Conservation (phyloP, 2,888 invertebrate genomes). For the Caradrina kadenii region DNA sequence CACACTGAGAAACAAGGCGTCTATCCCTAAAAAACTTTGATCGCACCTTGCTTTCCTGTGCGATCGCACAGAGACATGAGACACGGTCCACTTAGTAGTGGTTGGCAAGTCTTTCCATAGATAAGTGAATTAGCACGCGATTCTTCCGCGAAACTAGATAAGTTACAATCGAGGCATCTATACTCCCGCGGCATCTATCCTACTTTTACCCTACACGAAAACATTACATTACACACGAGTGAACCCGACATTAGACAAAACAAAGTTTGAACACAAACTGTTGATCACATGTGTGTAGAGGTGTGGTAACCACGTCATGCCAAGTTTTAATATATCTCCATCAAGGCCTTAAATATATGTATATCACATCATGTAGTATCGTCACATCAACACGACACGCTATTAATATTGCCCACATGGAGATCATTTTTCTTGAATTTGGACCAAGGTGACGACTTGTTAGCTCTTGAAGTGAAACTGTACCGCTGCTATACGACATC, state of each 20-base stretch:
- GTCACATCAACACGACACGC: slow-evolving; percentile 65
- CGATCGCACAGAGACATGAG: too few species aligned
- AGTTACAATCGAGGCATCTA: too few species aligned
- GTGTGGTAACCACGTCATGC: slow-evolving; percentile 33
- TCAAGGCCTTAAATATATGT: slow-evolving; percentile 49
- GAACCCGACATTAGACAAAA: neutral
- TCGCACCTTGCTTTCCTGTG: too few species aligned
- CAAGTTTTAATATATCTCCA: slow-evolving; percentile 40
- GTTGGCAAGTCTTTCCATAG: too few species aligned
- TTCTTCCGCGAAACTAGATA: too few species aligned
- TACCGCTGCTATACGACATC: neutral
- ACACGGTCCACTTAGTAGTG: too few species aligned
- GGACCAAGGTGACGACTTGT: slow-evolving; percentile 72
- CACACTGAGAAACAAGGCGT: too few species aligned
- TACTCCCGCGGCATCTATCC: too few species aligned
- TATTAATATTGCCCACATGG: slow-evolving; percentile 73
- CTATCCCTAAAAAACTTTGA: too few species aligned
- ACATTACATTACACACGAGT: neutral
- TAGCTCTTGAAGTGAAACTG: slow-evolving; percentile 54
- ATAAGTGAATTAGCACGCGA: too few species aligned
- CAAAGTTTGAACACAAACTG: neutral
- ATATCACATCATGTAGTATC: slow-evolving; percentile 51
- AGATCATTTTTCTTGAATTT: slow-evolving; percentile 68
- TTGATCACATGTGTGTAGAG: slow-evolving; percentile 12
- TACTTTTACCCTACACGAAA: too few species aligned